Evolutionary conservation across 2,888 invertebrate species (phyloP).

Genomic region (Colletes collaris): DNA sequence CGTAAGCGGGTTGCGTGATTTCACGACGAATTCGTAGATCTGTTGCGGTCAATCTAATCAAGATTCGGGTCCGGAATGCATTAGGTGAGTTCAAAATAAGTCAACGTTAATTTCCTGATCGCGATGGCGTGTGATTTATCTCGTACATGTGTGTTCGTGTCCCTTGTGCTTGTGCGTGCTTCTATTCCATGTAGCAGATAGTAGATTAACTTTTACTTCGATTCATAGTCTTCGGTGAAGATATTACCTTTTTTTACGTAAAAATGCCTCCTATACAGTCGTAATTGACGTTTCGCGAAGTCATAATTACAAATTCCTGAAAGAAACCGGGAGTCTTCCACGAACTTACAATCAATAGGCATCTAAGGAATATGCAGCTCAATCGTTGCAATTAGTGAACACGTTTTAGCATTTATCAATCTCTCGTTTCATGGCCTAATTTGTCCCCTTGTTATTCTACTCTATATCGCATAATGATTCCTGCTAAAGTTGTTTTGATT

Average conservation of each 20-base stretch:
- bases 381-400: constrained; percentile 29
- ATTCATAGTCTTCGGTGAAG: neutral
- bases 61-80: constrained; percentile 88
- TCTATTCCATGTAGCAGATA: constrained; percentile 53
- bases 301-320: constrained; percentile 20
- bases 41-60: constrained; percentile 77
- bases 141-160: constrained; percentile 74
- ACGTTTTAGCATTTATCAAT: constrained; percentile 28
- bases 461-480: neutral
- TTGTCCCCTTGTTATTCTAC: neutral
- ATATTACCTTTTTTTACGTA: neutral
- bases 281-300: neutral
- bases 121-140: constrained; percentile 76
- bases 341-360: constrained; percentile 52
- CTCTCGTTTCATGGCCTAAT: neutral
- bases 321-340: constrained; percentile 22
- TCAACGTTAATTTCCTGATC: constrained; percentile 69
- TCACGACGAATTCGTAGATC: constrained; percentile 68
- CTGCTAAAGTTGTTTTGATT: constrained; percentile 33
- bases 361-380: constrained; percentile 41
- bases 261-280: neutral
- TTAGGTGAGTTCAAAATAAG: constrained; percentile 85
- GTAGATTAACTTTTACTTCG: constrained; percentile 29
- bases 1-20: constrained; percentile 68
- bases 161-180: constrained; percentile 67